Percentiles rank a stretch among this genome's conserved stretches.
Conservation (phyloP, 2,113 vertebrate genomes). For the Dipodomys ordii region DNA sequence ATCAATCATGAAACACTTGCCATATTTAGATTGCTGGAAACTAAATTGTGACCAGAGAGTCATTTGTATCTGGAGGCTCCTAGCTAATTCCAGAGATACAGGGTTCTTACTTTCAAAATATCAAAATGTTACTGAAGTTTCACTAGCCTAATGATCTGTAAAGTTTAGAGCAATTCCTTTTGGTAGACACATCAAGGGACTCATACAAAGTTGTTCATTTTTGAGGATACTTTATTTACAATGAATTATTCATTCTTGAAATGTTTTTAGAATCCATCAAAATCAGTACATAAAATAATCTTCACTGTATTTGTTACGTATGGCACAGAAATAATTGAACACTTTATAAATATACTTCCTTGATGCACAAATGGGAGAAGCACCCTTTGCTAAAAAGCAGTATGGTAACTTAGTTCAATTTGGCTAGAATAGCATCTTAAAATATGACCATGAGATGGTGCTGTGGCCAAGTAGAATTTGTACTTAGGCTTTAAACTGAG, state of each 20-base stretch:
- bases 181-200: not conserved
- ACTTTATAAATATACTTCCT: constrained; percentile 59
- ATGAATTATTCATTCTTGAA: constrained; percentile 35
- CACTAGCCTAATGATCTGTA: not conserved
- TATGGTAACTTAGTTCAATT: constrained; percentile 2
- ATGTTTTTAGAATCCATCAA: constrained; percentile 46
- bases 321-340: constrained; percentile 68
- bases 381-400: constrained; percentile 71
- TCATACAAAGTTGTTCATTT: constrained; percentile 21
- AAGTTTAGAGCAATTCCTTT: not conserved
- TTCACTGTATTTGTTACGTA: constrained; percentile 59
- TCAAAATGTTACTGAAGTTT: not conserved
- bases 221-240: constrained; percentile 70
- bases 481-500: not conserved
- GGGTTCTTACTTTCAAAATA: not conserved
- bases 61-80: not conserved
- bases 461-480: constrained; percentile 68
- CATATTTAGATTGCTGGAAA: not conserved
- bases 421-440: not conserved
- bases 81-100: not conserved
- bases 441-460: constrained; percentile 81
- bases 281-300: constrained; percentile 64
- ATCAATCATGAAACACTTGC: not conserved
- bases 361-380: constrained; percentile 65
- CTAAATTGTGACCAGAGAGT: not conserved